Conservation (phyloP, 2,888 invertebrate species). For the Monoplex corrugatus region DNA sequence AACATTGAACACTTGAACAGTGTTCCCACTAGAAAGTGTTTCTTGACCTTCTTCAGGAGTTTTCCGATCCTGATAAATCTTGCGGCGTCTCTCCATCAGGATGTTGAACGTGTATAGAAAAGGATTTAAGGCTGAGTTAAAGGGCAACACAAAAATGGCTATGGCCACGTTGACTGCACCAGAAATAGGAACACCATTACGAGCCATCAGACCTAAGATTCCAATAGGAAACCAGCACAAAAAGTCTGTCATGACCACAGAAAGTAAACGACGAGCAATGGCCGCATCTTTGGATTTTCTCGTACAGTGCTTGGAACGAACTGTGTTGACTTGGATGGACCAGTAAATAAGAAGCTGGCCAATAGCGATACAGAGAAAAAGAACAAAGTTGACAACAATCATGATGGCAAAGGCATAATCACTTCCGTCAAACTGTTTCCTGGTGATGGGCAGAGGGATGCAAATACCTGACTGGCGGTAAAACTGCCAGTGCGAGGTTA, state of each 20-base stretch:
- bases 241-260: slow-evolving; percentile 17
- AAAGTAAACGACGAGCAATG: not conserved
- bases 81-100: not conserved
- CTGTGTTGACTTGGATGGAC: slow-evolving; percentile 54
- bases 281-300: not conserved
- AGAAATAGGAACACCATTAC: not conserved
- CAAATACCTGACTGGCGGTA: slow-evolving; percentile 75
- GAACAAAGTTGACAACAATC: slow-evolving; percentile 73
- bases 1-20: not conserved
- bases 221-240: slow-evolving; percentile 24
- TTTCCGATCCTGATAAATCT: not conserved
- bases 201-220: not conserved
- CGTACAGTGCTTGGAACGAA: not conserved
- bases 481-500: slow-evolving; percentile 66
- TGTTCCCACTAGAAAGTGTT: not conserved
- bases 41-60: not conserved
- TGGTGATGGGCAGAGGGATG: slow-evolving; percentile 77
- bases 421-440: slow-evolving; percentile 76
- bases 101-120: slow-evolving; percentile 2
- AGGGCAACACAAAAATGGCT: not conserved
- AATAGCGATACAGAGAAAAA: slow-evolving; percentile 73
- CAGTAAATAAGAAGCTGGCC: slow-evolving; percentile 78
- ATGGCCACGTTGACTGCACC: not conserved
- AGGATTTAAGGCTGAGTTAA: slow-evolving; percentile 2
- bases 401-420: slow-evolving; percentile 78